Evolutionary conservation across 2,888 invertebrate genomes (phyloP).

Genomic region (Dicranocentrus wangi): DNA sequence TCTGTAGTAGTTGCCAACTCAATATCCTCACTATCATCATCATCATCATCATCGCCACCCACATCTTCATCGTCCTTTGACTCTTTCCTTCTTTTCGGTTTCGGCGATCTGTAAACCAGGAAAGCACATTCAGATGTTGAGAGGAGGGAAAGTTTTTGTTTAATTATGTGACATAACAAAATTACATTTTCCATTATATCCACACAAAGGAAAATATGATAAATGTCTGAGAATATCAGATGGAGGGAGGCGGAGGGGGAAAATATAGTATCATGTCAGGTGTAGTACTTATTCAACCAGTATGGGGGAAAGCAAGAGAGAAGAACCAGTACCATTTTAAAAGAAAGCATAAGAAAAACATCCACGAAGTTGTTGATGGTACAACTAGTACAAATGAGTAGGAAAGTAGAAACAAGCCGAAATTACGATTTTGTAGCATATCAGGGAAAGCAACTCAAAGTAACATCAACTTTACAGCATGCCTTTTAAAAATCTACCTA

Average conservation of each 20-base stretch:
- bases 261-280: too few relatives aligned
- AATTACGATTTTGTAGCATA: too few relatives aligned
- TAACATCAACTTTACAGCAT: too few relatives aligned
- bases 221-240: too few relatives aligned
- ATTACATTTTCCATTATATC: not conserved
- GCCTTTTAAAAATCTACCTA: too few relatives aligned
- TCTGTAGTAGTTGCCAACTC: not conserved
- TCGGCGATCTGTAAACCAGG: constrained; percentile 69
- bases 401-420: too few relatives aligned
- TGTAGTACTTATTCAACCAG: not conserved
- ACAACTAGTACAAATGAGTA: too few relatives aligned
- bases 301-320: not conserved
- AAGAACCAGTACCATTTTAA: too few relatives aligned
- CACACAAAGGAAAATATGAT: not conserved
- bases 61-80: constrained; percentile 56
- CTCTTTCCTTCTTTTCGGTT: constrained; percentile 67
- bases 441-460: too few relatives aligned
- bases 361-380: too few relatives aligned
- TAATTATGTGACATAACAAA: not conserved
- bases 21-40: not conserved
- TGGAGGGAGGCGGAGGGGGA: too few relatives aligned
- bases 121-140: constrained; percentile 48
- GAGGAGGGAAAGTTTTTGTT: not conserved
- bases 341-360: too few relatives aligned
- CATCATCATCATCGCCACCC: constrained; percentile 14